phyloP scores from a whole-genome alignment of 1,140 invertebrate genomes.

The Polyergus mexicanus region DNA sequence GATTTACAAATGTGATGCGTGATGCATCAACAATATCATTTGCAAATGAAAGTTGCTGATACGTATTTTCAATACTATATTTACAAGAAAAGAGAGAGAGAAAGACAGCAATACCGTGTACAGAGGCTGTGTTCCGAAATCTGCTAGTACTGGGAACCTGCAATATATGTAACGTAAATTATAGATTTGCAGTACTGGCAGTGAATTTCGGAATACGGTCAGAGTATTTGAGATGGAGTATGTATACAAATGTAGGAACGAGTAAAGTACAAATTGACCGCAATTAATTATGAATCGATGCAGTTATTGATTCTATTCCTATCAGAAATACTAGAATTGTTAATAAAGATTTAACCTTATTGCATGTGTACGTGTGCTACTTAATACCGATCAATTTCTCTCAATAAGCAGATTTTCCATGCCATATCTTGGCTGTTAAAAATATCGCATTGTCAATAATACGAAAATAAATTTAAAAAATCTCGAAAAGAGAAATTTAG shows the following conservation, averaged over 20 bases:
- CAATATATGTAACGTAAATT: no score
- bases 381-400: constrained; percentile 16
- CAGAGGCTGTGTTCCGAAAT: no score
- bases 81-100: background rate
- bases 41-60: background rate
- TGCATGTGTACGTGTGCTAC: background rate
- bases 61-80: background rate
- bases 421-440: background rate
- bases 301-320: background rate
- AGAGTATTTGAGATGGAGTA: background rate
- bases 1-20: constrained; percentile 6
- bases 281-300: constrained; percentile 13
- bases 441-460: background rate
- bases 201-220: no score
- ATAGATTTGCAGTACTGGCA: no score
- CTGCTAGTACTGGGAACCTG: no score
- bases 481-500: constrained; percentile 25
- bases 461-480: constrained; percentile 1
- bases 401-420: background rate
- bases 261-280: background rate
- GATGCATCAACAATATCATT: background rate
- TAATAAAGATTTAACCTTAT: background rate
- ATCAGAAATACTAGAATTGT: background rate
- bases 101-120: background rate
- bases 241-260: background rate